Base-by-base conservation (phyloP, 2,113 vertebrate species). In the Brachypodius melanocephalos region DNA sequence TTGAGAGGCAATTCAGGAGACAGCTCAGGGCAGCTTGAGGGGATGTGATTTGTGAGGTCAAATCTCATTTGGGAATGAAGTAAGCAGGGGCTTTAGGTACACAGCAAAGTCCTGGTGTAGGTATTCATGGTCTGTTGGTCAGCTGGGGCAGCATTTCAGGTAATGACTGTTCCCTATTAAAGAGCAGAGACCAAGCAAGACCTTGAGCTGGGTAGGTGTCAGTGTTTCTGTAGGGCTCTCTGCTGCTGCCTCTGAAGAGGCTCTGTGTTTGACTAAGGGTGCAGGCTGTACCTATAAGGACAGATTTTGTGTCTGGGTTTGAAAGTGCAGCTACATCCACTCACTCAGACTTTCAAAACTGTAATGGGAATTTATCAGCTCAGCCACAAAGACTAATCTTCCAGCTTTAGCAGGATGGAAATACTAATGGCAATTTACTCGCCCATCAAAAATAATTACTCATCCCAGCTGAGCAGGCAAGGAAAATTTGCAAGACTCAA, bases 371-470 rank as follows among this genome's bases (percentile, higher is more conserved):
- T 93, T 91, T 93, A 95, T 94, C 95, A 89, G 91, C 61, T 65
- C 4, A 65, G 67, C 82, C 83, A 91, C 91, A 89, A 93, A 95
- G 88, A 91, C 77, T 96, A 89, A 96, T 96, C 93, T 95, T 82
- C 66, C 59, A 87, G 85, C 71, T 85, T 95, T 89, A 96, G 88
- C 86, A 90, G 90, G 57, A 66, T 93, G 76, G 81, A 97, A 93
- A 79, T 62, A 91, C 91, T 97, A 90, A 95, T 95, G 91, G 81
- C 76, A 82, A 95, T 97, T 97, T 96, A 94, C 86, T 96, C 18
- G 17, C 93, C 96, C 90, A 91, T 96, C 96, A 96, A 49, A 96
- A 96, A 89, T 95, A 97, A 96, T 97, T 97, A 93, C 73, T 83
- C 21, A n/a, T 96, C 94, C 90, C 77, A 68, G 66, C 43, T 96